Percentiles rank a stretch among this genome's conserved stretches.
phyloP scores from a whole-genome alignment of 1,140 invertebrate species.

The Sycobia sp. region DNA sequence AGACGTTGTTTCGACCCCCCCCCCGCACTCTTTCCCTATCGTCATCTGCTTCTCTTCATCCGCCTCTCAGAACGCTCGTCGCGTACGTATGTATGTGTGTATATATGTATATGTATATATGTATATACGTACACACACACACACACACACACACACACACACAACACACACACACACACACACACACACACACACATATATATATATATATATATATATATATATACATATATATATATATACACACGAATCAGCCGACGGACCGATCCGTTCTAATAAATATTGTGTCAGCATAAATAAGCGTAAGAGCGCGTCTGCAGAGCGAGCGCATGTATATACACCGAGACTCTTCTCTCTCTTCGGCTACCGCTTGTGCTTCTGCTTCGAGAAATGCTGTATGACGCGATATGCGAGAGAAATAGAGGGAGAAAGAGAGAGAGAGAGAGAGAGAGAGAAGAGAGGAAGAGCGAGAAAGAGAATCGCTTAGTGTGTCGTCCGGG shows the following conservation, averaged over 20 bases:
- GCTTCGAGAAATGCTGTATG: background rate
- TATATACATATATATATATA: no score
- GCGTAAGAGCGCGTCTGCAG: conserved; percentile 25
- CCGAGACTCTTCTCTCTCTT: conserved; percentile 1
- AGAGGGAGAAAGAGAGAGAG: conserved; percentile 12
- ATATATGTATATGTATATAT: no score
- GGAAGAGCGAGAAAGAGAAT: no score
- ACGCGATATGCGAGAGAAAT: conserved; percentile 3
- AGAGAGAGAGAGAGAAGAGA: conserved; percentile 26
- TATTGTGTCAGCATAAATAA: conserved; percentile 63
- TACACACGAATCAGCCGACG: conserved; percentile 46
- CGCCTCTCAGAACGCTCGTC: no score
- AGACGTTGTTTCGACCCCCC: no score
- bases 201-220: no score
- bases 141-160: no score
- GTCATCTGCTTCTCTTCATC: background rate
- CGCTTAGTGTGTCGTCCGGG: conserved; percentile 42
- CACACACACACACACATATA: no score
- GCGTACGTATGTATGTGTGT: no score
- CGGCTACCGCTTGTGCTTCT: background rate
- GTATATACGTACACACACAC: no score
- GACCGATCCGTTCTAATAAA: conserved; percentile 63
- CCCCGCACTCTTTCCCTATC: conserved; percentile 34
- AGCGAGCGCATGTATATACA: background rate
- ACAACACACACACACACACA: no score